phyloP scores from a whole-genome alignment of 2,888 invertebrate genomes.

The Philhelius pedissequus region DNA sequence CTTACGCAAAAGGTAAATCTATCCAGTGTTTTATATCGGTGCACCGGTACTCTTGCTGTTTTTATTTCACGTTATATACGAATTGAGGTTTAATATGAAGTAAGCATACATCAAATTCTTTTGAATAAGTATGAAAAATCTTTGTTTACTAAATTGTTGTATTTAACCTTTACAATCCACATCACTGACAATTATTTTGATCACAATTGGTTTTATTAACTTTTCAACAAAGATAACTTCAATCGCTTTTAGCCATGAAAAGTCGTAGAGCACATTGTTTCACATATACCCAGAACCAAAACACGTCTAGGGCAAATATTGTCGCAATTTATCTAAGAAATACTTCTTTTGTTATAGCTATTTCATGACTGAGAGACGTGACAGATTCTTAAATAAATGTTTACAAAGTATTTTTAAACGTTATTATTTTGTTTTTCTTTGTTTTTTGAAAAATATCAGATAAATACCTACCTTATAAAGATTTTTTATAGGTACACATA shows the following conservation, averaged over 20 bases:
- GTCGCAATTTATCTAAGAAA: slow-evolving; percentile 10
- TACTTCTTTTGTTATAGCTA: slow-evolving; percentile 15
- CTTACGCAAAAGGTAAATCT: no score
- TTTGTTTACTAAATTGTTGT: not conserved
- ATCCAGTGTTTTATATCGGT: no score
- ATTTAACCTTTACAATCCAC: not conserved
- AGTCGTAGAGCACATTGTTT: not conserved
- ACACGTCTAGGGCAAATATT: slow-evolving; percentile 33
- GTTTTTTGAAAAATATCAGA: not conserved
- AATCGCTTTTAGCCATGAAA: not conserved
- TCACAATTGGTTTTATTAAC: not conserved
- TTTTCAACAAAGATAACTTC: not conserved
- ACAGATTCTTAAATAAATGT: slow-evolving; percentile 22
- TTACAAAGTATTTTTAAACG: not conserved
- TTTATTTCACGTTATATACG: no score
- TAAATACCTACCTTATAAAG: not conserved
- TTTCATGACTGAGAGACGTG: not conserved
- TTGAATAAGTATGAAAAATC: not conserved
- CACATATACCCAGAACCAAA: not conserved
- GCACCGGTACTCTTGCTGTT: no score
- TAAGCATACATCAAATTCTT: not conserved
- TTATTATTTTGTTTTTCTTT: not conserved
- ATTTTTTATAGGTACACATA: no score
- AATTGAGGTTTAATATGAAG: no score
- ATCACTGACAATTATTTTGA: not conserved